Conservation (phyloP, 2,888 invertebrate genomes). For the Trachelus iudaicus region DNA sequence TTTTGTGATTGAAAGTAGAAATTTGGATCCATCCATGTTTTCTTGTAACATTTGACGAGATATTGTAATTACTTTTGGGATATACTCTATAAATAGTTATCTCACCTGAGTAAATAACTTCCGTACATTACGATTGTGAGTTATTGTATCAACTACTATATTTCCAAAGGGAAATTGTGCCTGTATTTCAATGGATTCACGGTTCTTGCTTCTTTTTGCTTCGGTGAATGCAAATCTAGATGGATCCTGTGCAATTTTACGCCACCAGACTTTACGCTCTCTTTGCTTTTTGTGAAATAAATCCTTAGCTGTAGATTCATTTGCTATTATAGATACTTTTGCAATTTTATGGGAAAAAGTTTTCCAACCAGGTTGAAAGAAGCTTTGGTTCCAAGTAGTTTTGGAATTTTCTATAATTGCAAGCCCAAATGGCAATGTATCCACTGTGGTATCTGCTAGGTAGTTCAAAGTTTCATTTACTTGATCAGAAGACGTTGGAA, state of each 20-base stretch:
- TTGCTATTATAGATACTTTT: conserved; percentile 42
- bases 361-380: conserved; percentile 23
- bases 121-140: conserved; percentile 34
- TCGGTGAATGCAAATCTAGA: conserved; percentile 77
- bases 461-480: conserved; percentile 34
- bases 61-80: background rate
- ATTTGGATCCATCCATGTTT: background rate
- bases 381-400: conserved; percentile 42
- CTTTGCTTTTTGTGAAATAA: conserved; percentile 81
- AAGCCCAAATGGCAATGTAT: conserved; percentile 50
- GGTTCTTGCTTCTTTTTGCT: conserved; percentile 62
- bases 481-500: conserved; percentile 51
- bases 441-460: conserved; percentile 28
- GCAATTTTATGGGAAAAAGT: conserved; percentile 41
- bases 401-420: conserved; percentile 45
- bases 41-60: background rate
- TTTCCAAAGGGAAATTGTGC: conserved; percentile 75
- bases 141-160: conserved; percentile 74
- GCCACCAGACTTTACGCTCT: conserved; percentile 87
- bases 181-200: conserved; percentile 72
- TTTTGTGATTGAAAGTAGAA: conserved; percentile 9
- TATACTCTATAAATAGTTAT: background rate
- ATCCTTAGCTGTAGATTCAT: conserved; percentile 68
- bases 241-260: conserved; percentile 74
- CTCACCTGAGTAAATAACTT: conserved; percentile 43